Conservation (phyloP, 2,113 vertebrate species). For the Tragelaphus scriptus region DNA sequence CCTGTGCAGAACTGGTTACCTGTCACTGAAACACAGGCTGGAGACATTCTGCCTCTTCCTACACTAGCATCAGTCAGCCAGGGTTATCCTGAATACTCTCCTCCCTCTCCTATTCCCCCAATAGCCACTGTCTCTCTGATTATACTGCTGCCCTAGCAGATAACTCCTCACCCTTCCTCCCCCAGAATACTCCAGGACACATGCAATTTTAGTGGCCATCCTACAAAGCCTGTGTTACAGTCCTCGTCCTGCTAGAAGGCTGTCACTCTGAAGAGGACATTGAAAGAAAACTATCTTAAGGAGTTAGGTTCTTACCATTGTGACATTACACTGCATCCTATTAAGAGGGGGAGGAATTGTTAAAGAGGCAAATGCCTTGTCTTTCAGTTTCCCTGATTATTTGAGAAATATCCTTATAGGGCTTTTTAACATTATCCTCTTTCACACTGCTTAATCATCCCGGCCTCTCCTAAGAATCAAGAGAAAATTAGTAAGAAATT, state of each 20-base stretch:
- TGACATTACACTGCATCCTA: slow-evolving; percentile 46
- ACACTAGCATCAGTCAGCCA: neutral
- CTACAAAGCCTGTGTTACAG: neutral
- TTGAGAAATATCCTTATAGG: slow-evolving; percentile 58
- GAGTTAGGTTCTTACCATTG: neutral
- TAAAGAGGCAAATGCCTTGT: slow-evolving; percentile 49
- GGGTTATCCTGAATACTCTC: neutral
- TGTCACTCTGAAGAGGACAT: neutral
- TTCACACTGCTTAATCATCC: slow-evolving; percentile 57
- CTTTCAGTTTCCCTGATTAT: slow-evolving; percentile 51
- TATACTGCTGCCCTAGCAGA: neutral
- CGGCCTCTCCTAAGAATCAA: slow-evolving; percentile 6
- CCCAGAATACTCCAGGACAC: neutral
- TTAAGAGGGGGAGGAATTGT: slow-evolving; percentile 53
- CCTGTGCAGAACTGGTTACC: neutral
- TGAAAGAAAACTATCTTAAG: slow-evolving; percentile 14
- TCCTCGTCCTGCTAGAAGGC: neutral
- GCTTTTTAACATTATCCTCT: slow-evolving; percentile 45
- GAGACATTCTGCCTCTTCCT: neutral
- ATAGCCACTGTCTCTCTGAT: neutral
- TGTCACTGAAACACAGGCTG: neutral
- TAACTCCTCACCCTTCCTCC: neutral
- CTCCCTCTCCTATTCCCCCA: neutral
- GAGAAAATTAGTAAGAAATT: slow-evolving; percentile 20
- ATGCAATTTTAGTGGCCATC: neutral